Percentiles rank a stretch among this genome's conserved stretches.
Conservation (phyloP, 2,797 vertebrate genomes). For the Sebastes iracundus region DNA sequence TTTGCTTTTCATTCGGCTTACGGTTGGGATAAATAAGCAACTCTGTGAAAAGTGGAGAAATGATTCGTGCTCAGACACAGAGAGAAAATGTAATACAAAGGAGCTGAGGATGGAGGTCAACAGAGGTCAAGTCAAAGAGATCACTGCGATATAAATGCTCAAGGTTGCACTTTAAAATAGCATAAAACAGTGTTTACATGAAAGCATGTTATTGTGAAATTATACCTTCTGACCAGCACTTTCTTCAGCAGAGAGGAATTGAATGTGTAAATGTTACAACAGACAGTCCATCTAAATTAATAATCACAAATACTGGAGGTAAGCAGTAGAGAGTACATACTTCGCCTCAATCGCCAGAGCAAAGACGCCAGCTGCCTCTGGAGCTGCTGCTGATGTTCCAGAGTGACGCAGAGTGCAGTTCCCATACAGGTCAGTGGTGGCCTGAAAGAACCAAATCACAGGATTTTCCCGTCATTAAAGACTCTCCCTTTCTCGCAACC, state of each 20-base stretch:
- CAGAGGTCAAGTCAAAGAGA: neutral
- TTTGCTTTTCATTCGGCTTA: constrained; percentile 37
- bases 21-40: constrained; percentile 40
- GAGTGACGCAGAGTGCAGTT: constrained; percentile 99
- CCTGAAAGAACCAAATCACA: constrained; percentile 82
- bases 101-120: neutral
- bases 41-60: constrained; percentile 16
- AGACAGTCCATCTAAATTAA: constrained; percentile 8
- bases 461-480: neutral
- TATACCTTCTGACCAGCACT: neutral
- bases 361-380: constrained; percentile 97
- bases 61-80: neutral
- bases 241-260: constrained; percentile 7
- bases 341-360: constrained; percentile 97
- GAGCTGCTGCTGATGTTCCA: constrained; percentile 97
- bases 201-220: neutral
- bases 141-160: neutral
- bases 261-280: constrained; percentile 9
- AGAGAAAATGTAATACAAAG: constrained; percentile 8
- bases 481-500: too few species aligned
- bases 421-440: constrained; percentile 98
- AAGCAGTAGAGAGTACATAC: constrained; percentile 81
- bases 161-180: neutral
- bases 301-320: constrained; percentile 10
- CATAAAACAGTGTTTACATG: too few species aligned